phyloP scores from a whole-genome alignment of 64 coral and sea anemone genomes.

The Actinia equina region DNA sequence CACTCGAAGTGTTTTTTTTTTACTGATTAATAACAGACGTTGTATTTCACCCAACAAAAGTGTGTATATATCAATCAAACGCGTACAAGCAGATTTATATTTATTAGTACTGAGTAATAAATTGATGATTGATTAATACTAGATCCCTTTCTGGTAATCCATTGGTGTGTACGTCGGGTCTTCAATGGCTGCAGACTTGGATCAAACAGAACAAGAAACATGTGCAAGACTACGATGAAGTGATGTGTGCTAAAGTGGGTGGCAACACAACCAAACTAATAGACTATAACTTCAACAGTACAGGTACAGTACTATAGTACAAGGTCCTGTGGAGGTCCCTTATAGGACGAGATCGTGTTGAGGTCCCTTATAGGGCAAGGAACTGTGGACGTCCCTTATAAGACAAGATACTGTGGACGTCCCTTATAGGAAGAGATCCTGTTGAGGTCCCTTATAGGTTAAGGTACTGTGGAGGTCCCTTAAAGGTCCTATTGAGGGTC shows the following conservation, averaged over 20 bases:
- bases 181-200: conserved; percentile 6
- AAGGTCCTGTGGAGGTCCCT: not conserved
- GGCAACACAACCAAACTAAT: not conserved
- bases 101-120: no score
- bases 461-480: no score
- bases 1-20: no score
- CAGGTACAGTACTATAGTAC: not conserved
- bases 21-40: no score
- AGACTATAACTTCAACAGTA: conserved; percentile 1
- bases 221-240: not conserved
- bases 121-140: not conserved
- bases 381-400: no score
- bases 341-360: not conserved
- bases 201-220: not conserved
- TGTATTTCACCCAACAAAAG: no score
- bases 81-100: no score
- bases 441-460: not conserved
- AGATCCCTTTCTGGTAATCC: conserved; percentile 1
- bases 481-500: no score
- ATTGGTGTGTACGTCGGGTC: not conserved
- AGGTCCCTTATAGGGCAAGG: not conserved
- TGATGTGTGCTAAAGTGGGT: not conserved
- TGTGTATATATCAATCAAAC: no score
- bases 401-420: not conserved
- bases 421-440: not conserved